These are phyloP conservation scores for Trichopoda pennipes DNA, from an alignment of 2,888 invertebrate species.

Conservation along the genomic window DNA sequence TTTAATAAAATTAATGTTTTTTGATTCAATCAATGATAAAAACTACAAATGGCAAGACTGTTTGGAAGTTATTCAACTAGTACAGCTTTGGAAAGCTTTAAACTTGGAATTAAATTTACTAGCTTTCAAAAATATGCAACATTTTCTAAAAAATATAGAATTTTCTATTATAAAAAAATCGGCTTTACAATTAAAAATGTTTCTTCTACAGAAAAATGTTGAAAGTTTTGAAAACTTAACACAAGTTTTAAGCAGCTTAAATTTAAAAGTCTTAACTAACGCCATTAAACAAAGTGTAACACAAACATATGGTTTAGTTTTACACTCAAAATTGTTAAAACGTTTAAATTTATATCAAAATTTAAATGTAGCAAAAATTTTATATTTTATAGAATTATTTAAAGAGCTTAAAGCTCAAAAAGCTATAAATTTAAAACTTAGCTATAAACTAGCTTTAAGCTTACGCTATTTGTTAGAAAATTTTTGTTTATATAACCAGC, in stretches of 20 bases:
- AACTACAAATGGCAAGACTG: slow-evolving; percentile 50
- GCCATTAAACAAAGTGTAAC: slow-evolving; percentile 6
- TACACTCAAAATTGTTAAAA: slow-evolving; percentile 38
- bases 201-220: slow-evolving; percentile 17
- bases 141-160: slow-evolving; percentile 32
- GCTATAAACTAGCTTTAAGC: slow-evolving; percentile 70
- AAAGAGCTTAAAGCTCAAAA: slow-evolving; percentile 68
- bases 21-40: slow-evolving; percentile 14
- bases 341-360: slow-evolving; percentile 40
- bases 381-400: slow-evolving; percentile 71
- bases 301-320: slow-evolving; percentile 50
- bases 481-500: neutral
- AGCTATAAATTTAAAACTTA: slow-evolving; percentile 44
- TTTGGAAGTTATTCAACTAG: slow-evolving; percentile 10
- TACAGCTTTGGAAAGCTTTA: slow-evolving; percentile 45
- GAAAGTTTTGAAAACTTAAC: slow-evolving; percentile 17
- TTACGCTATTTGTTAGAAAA: slow-evolving; percentile 60
- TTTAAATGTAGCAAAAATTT: slow-evolving; percentile 65
- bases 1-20: slow-evolving; percentile 37
- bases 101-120: neutral
- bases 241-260: slow-evolving; percentile 21
- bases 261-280: neutral
- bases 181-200: slow-evolving; percentile 28
- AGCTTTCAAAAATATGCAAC: neutral
- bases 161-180: slow-evolving; percentile 29